These are phyloP conservation scores for Rhabdophis nuchalis DNA, from an alignment of 2,797 vertebrate species.

Conservation along the genomic window DNA sequence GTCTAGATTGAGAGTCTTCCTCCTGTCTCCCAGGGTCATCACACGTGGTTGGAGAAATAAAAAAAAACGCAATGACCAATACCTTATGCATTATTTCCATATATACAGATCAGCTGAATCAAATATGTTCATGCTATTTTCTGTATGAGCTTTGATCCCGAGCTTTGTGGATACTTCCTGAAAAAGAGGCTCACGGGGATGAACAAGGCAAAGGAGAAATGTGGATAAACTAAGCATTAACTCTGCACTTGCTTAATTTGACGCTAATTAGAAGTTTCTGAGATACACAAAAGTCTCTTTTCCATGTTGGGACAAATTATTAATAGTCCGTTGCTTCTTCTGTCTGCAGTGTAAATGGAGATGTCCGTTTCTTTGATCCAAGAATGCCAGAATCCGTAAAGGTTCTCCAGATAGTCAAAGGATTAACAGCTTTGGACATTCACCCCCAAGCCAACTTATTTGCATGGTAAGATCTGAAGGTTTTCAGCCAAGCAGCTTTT, in stretches of 20 bases:
- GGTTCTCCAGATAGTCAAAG: constrained; percentile 92
- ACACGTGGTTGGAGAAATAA: neutral
- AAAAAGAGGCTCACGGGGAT: neutral
- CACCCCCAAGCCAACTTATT: constrained; percentile 95
- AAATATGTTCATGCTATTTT: neutral
- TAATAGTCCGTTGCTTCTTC: neutral
- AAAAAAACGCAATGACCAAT: neutral
- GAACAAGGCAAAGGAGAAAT: neutral
- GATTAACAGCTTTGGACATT: constrained; percentile 91
- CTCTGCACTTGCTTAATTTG: fast-evolving
- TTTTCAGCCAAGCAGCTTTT: neutral
- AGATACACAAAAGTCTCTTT: fast-evolving
- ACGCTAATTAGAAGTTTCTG: fast-evolving
- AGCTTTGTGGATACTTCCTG: fast-evolving
- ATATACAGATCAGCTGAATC: neutral
- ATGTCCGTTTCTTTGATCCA: constrained; percentile 91
- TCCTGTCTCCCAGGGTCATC: neutral
- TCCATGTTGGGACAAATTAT: neutral
- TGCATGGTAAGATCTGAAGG: constrained; percentile 81
- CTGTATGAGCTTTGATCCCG: neutral
- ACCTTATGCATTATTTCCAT: neutral
- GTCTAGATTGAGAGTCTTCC: neutral
- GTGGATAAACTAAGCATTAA: neutral
- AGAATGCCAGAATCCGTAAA: constrained; percentile 87
- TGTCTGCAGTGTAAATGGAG: constrained; percentile 85